These are phyloP conservation scores for Pavo muticus DNA, from an alignment of 2,113 vertebrate genomes.

Conservation along the genomic window DNA sequence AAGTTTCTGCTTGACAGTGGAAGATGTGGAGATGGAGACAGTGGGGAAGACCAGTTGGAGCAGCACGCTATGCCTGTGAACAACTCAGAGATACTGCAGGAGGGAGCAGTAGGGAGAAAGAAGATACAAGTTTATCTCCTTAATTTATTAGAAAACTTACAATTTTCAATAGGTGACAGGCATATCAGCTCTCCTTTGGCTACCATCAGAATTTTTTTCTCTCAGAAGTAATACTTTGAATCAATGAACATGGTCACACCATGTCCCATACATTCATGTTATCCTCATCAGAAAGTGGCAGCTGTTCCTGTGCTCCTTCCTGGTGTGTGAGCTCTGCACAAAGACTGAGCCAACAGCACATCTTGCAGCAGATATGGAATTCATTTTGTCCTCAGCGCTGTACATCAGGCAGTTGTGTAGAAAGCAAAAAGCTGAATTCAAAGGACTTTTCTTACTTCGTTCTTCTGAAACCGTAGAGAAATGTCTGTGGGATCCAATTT, in stretches of 20 bases:
- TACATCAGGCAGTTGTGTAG: not conserved
- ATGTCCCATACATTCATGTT: not conserved
- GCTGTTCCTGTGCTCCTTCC: not conserved
- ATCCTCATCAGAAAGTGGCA: not conserved
- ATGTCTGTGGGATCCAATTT: not conserved
- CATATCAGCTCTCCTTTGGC: not conserved
- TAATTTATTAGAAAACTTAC: not conserved
- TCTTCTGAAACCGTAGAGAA: not conserved
- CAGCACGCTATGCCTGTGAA: not conserved
- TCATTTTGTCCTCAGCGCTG: not conserved
- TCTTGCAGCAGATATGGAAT: not conserved
- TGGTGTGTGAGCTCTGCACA: not conserved
- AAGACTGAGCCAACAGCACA: rapidly evolving
- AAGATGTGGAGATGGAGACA: not conserved
- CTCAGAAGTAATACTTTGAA: not conserved
- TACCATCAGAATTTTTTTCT: not conserved
- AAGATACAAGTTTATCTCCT: not conserved
- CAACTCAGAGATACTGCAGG: not conserved
- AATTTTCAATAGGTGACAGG: not conserved
- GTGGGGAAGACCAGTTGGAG: not conserved
- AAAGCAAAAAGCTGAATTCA: not conserved
- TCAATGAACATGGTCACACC: rapidly evolving
- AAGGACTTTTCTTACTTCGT: not conserved
- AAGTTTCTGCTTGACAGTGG: not conserved
- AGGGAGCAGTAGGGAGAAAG: not conserved